Base-by-base conservation (phyloP, 2,113 vertebrate species). In the Podarcis muralis region DNA sequence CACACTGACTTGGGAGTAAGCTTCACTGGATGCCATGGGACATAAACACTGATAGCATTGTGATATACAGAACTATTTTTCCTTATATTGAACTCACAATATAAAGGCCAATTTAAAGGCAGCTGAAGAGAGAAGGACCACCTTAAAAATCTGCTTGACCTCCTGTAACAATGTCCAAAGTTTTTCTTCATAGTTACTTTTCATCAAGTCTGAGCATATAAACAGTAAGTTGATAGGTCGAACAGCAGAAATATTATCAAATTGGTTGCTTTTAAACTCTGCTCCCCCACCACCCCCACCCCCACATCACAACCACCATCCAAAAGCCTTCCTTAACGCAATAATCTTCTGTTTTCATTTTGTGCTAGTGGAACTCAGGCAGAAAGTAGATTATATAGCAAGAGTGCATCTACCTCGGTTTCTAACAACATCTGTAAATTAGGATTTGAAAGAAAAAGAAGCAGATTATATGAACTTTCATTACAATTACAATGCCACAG, bases 381-480 rank as follows among this genome's bases (percentile, higher is more conserved):
- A 88, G 86, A 94, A 95, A 96, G 85, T 40, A 95, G 90, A 94
- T 93, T 62, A 62, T 94, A 95, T 59, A 57, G 43, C 23, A 88
- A 88, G 79, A 57, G 57, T 93, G 90, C 88, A 86, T 93, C 93
- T 91, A 88, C 72, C 30, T 90, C 81, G 37, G 68, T 91, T 92
- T 92, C 86, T 88, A 87, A 16, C 78, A 95, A 93, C 90, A 96
- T 95, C 90, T 95, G 84, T 90, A 96, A 93, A 94, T 95, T 94
- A 92, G 84, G 85, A 94, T 96, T 95, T 96, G 89, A 53, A 92
- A 92, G 91, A 89, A 93, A 53, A 93, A 94, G 80, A 88, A 95
- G 84, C 92, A 30, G 90, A 93, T 95, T 93, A 95, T 94, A 95
- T 89, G 53, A 93, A 88, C 82, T 92, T 93, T 92, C 75, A 94